phyloP scores from a whole-genome alignment of 2,113 vertebrate species.

The Tichodroma muraria region DNA sequence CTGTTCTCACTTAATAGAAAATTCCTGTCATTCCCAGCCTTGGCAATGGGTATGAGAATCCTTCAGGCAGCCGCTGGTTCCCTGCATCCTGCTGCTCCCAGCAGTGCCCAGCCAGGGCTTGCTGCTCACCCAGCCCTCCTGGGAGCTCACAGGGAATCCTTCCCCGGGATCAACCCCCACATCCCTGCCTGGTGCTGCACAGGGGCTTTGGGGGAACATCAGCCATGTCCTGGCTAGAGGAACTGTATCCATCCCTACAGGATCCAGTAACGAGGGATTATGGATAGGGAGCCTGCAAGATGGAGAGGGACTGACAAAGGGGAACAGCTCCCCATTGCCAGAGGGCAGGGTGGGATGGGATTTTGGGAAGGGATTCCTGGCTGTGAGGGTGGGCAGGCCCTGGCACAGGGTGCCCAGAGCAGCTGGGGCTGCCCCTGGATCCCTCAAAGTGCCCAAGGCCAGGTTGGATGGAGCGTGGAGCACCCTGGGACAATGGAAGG shows the following conservation, averaged over 20 bases:
- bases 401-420: background rate
- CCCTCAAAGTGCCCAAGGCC: background rate
- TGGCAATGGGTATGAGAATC: background rate
- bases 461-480: background rate
- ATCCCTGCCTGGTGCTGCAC: background rate
- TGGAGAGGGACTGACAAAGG: background rate
- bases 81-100: background rate
- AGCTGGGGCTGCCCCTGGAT: background rate
- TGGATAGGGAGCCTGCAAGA: background rate
- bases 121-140: background rate
- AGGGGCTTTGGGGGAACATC: background rate
- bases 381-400: accelerated
- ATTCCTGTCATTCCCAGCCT: background rate
- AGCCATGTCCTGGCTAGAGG: background rate
- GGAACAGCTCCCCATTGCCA: background rate
- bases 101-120: background rate
- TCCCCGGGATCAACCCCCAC: background rate
- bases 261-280: background rate
- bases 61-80: background rate
- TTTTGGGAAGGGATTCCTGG: accelerated
- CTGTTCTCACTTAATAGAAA: background rate
- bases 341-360: background rate
- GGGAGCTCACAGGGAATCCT: background rate
- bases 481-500: background rate
- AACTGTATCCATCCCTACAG: background rate